These are phyloP conservation scores for Drosophila mojavensis DNA, from an alignment of 1,140 invertebrate genomes.

Conservation along the genomic window DNA sequence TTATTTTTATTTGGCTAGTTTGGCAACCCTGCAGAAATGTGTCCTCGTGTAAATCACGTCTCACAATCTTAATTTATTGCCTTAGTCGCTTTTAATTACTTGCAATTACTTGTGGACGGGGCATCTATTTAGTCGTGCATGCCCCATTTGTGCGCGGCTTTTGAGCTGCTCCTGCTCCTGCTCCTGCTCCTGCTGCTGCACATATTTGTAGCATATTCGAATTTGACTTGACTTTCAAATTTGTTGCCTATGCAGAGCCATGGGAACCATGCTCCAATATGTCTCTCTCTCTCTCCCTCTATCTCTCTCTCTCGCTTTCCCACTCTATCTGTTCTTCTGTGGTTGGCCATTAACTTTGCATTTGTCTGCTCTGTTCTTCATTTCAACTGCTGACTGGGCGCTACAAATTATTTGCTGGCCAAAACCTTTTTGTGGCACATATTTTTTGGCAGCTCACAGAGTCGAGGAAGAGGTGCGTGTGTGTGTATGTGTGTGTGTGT, in stretches of 20 bases:
- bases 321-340: slow-evolving; percentile 4
- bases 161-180: too few relatives aligned
- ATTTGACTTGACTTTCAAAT: slow-evolving; percentile 24
- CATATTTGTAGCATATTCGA: slow-evolving; percentile 19
- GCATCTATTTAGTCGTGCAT: background rate
- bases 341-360: slow-evolving; percentile 46
- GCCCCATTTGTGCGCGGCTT: background rate
- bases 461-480: background rate
- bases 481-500: background rate
- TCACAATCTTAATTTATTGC: too few relatives aligned
- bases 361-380: slow-evolving; percentile 30
- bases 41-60: too few relatives aligned
- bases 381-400: slow-evolving; percentile 50
- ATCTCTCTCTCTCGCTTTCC: background rate
- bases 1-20: too few relatives aligned
- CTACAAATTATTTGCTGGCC: slow-evolving; percentile 33
- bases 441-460: slow-evolving; percentile 40
- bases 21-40: too few relatives aligned
- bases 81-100: too few relatives aligned
- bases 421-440: slow-evolving; percentile 31
- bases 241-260: background rate
- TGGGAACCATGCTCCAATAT: background rate
- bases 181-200: background rate
- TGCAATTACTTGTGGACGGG: background rate
- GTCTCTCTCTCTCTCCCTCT: background rate